phyloP scores from a whole-genome alignment of 2,113 vertebrate genomes.

The Zosterops lateralis region DNA sequence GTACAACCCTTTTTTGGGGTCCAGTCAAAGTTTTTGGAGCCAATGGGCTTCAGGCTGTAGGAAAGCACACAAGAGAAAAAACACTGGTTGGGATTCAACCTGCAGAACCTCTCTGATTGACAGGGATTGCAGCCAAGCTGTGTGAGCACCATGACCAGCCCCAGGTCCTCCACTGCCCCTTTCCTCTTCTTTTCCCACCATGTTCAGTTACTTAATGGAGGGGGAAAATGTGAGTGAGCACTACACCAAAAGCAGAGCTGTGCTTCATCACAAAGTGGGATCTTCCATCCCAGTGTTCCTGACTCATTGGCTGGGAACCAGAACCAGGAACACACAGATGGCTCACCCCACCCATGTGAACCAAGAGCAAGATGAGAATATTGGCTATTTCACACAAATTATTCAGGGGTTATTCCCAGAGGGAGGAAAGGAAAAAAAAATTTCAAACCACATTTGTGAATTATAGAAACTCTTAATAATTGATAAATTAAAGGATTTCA shows the following conservation, averaged over 20 bases:
- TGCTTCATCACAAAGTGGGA: background rate
- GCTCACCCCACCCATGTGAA: background rate
- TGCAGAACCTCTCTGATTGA: background rate
- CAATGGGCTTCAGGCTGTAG: background rate
- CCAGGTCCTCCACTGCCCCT: background rate
- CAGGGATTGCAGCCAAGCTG: background rate
- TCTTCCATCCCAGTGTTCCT: background rate
- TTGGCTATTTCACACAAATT: background rate
- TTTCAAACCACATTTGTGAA: background rate
- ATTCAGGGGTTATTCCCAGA: background rate
- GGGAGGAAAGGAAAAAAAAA: too few species aligned
- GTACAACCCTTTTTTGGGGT: background rate
- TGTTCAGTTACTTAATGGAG: background rate
- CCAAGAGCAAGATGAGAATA: background rate
- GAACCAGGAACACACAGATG: background rate
- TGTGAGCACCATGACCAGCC: fast-evolving
- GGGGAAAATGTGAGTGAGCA: background rate
- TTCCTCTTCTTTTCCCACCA: background rate
- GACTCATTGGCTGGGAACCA: background rate
- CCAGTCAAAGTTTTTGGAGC: background rate
- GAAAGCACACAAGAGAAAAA: background rate
- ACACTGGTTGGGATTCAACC: background rate
- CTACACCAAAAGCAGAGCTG: background rate
- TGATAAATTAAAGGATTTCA: background rate
- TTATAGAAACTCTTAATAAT: background rate